Evolutionary conservation across 2,797 vertebrate genomes (phyloP), one percentile per base, ranked within the genome.

Genomic region (Galago senegalensis): DNA sequence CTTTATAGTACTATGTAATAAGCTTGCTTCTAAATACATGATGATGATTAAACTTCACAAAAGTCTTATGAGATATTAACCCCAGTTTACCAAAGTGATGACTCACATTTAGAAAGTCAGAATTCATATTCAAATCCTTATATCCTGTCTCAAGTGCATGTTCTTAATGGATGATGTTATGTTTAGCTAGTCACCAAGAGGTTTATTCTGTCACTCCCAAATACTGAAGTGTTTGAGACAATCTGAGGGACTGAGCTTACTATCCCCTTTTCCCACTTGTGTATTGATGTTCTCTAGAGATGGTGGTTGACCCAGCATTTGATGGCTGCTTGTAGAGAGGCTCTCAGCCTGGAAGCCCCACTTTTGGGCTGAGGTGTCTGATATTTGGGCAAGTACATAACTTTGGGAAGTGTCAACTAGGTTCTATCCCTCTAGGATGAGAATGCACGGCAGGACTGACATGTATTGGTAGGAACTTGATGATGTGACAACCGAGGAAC

Each of bases 51-150:
- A 73, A 91, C 34, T 9, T 87, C 14, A 53, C 37, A 65, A 37
- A 1, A 65, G 14, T 70, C 21, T 89, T 93, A 61, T 7, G n/a
- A 69, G n/a, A 56, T 77, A 49, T 37, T 75, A 85, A 69, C 1
- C 1, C 11, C 5, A 27, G 29, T 60, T 96, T 91, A 17, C 11
- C 29, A 27, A n/a, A 17, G 17, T 87, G 61, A 49, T 12, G 3
- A 20, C 14, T 53, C 14, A 29, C 29, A 77, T 80, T 81, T 63
- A 79, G 77, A 89, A 88, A 82, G 2, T n/a, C 72, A 94, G 29
- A 23, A 58, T 12, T 88, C 43, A n/a, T 56, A 25, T 18, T 85
- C 43, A n/a, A 60, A 20, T 18, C 20, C 53, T 83, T 5, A 61
- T 3, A 20, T 16, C 20, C 63, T 87, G 14, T 31, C 21, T 95